Evolutionary conservation across 2,888 invertebrate genomes (phyloP).

Genomic region (Tachina lurida): DNA sequence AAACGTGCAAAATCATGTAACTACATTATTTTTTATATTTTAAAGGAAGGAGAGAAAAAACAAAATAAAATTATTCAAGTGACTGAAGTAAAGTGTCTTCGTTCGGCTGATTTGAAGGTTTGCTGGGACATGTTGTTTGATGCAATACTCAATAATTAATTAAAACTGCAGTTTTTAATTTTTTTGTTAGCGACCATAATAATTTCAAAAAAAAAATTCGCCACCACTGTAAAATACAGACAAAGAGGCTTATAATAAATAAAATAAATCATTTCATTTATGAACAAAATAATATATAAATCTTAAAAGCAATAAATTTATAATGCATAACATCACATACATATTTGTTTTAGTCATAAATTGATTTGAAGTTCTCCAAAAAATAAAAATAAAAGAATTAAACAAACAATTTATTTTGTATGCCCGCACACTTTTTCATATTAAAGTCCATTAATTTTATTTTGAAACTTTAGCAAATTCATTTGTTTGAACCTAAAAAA

Average conservation of each 20-base stretch:
- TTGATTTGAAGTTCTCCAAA: neutral
- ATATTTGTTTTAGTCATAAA: slow-evolving; percentile 3
- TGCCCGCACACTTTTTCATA: neutral
- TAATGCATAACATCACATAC: neutral
- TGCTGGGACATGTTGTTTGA: too few relatives aligned
- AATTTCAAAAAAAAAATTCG: neutral
- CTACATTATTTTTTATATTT: too few relatives aligned
- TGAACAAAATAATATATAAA: slow-evolving; percentile 8
- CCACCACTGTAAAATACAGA: neutral
- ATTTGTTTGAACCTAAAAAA: neutral
- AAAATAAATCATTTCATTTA: slow-evolving; percentile 29
- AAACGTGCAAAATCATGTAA: neutral
- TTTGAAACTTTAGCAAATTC: neutral
- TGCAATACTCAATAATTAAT: too few relatives aligned
- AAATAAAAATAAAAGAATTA: neutral
- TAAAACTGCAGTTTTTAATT: too few relatives aligned
- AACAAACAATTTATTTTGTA: neutral
- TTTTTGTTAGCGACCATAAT: too few relatives aligned
- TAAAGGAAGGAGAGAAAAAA: too few relatives aligned
- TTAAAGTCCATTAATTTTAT: neutral
- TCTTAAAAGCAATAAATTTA: slow-evolving; percentile 7
- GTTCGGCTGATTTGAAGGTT: too few relatives aligned
- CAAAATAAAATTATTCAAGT: too few relatives aligned
- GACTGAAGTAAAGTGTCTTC: too few relatives aligned
- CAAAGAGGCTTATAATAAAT: neutral